phyloP scores from a whole-genome alignment of 2,797 vertebrate species.

The Rhabdomys pumilio region DNA sequence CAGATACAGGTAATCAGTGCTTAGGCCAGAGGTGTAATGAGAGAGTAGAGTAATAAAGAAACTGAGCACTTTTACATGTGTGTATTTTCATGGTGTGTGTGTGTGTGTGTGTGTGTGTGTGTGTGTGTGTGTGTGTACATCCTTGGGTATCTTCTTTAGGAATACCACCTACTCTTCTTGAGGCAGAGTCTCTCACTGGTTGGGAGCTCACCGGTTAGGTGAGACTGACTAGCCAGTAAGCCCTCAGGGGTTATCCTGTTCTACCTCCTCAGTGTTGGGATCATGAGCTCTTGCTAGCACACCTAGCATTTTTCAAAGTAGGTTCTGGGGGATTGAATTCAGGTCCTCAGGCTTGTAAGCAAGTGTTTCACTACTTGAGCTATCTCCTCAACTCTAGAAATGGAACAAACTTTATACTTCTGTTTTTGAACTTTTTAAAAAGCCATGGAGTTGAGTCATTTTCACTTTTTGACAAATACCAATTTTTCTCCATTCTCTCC shows the following conservation, averaged over 20 bases:
- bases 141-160: background rate
- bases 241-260: background rate
- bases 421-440: slow-evolving; percentile 50
- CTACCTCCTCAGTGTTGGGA: background rate
- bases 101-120: background rate
- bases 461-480: slow-evolving; percentile 39
- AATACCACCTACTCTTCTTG: background rate
- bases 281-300: background rate
- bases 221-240: background rate
- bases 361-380: background rate
- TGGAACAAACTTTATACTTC: background rate
- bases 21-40: background rate
- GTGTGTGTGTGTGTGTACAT: background rate
- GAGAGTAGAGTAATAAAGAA: background rate
- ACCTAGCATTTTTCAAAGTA: background rate
- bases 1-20: background rate
- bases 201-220: background rate
- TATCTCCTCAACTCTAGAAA: background rate
- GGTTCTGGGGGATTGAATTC: background rate
- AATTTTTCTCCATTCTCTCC: slow-evolving; percentile 17
- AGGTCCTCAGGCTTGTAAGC: background rate
- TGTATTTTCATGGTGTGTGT: background rate
- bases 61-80: background rate
- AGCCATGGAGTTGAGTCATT: background rate
- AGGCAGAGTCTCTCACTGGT: background rate